Evolutionary conservation across 1,140 invertebrate genomes (phyloP).

Genomic region (Psix sp.): DNA sequence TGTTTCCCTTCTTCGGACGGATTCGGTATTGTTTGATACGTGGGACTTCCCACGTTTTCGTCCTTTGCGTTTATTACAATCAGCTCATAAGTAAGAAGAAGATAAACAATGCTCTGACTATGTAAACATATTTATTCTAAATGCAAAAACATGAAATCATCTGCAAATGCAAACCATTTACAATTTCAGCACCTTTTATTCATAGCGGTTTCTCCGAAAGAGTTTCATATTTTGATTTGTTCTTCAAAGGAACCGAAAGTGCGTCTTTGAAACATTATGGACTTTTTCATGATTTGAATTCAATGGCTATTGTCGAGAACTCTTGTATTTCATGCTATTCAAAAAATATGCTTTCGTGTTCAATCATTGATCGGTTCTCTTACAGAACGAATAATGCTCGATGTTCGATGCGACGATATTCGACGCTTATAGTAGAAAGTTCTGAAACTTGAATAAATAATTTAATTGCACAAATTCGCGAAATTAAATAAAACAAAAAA

Average conservation of each 20-base stretch:
- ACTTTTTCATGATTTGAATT: slow-evolving; percentile 63
- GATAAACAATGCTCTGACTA: slow-evolving; percentile 5
- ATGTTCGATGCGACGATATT: slow-evolving; percentile 28
- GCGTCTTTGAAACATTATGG: slow-evolving; percentile 44
- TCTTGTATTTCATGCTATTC: slow-evolving; percentile 44
- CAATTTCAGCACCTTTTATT: slow-evolving; percentile 46
- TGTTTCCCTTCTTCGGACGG: slow-evolving; percentile 34
- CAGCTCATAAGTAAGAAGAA: background rate
- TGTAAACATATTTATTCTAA: background rate
- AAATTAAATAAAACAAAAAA: too few species aligned
- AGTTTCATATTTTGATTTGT: slow-evolving; percentile 57
- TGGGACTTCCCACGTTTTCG: slow-evolving; percentile 15
- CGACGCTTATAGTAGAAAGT: slow-evolving; percentile 3
- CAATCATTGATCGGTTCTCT: slow-evolving; percentile 54
- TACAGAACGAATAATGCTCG: slow-evolving; percentile 32
- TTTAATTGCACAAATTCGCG: too few species aligned
- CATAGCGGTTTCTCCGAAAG: slow-evolving; percentile 50
- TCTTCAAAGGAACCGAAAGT: slow-evolving; percentile 42
- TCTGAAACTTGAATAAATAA: background rate
- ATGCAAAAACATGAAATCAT: slow-evolving; percentile 2
- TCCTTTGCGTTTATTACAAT: slow-evolving; percentile 4
- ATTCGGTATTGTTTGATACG: slow-evolving; percentile 1
- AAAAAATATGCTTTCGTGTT: slow-evolving; percentile 34
- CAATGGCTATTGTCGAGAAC: slow-evolving; percentile 60
- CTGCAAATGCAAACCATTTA: slow-evolving; percentile 10